Base-by-base conservation (phyloP, 2,113 vertebrate species). In the Serinus canaria region DNA sequence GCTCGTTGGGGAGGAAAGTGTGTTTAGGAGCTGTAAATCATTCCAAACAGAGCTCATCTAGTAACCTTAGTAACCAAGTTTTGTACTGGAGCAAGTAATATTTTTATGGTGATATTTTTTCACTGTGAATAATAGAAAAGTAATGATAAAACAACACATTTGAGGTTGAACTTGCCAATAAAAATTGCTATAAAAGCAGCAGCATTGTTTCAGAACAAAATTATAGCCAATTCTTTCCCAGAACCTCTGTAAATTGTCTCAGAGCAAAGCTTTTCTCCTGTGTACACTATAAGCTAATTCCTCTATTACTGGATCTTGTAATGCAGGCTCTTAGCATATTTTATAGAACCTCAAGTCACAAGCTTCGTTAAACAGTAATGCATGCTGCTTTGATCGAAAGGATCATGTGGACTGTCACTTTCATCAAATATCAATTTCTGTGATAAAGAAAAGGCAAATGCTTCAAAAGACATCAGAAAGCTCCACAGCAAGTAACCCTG, bases 41-140 rank as follows among this genome's bases (percentile, higher is more conserved):
- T 94, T 93, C 83, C 85, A 93, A 96, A 90, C 69, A 93, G 83
- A 95, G 92, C 90, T 90, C 76, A 78, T 97, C 80, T 81, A 92
- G 96, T 96, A 97, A 94, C 96, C 95, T 87, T 96, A 96, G 95
- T 96, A 97, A 97, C 95, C 2, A 4, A 90, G 80, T 93, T 95
- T 94, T 68, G 85, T 87, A 83, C 64, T 95, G 62, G 83, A 96
- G 92, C 64, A 89, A 96, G 88, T 69, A 94, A 89, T 92, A 93
- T 87, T 96, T 95, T 96, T 93, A 70, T 82, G 83, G 37, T 13
- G 69, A 77, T 91, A 59, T 89, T 82, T 94, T 92, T 93, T 83
- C 74, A 77, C 63, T 68, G 73, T 96, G 92, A 92, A 92, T 94
- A 93, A 96, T 92, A 87, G 78, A 87, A 94, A 93, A 94, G 93